phyloP scores from a whole-genome alignment of 2,797 vertebrate species.

The Morelia viridis region DNA sequence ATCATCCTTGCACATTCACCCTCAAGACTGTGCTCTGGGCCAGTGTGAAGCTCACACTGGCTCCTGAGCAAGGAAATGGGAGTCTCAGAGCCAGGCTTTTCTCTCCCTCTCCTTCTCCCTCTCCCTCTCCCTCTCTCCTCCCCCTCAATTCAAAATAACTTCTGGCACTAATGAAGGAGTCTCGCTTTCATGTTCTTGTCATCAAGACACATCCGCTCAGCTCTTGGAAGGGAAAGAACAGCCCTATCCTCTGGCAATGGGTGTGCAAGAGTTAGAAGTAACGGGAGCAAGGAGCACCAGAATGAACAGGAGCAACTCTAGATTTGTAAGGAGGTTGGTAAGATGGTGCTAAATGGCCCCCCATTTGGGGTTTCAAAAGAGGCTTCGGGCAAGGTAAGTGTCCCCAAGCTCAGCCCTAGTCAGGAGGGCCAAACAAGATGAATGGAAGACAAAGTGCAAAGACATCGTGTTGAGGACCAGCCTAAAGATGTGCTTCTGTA shows the following conservation, averaged over 20 bases:
- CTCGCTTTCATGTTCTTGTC: not conserved
- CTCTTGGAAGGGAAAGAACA: conserved; percentile 14
- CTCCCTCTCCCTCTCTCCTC: not conserved
- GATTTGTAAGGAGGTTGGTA: not conserved
- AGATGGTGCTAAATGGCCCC: not conserved
- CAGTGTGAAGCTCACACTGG: not conserved
- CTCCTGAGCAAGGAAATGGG: not conserved
- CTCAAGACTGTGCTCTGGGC: not conserved
- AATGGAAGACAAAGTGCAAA: not conserved
- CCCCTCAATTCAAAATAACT: not conserved
- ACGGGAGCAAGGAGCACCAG: not conserved
- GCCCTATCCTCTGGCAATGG: not conserved
- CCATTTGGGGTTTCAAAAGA: no score
- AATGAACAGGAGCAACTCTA: not conserved
- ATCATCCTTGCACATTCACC: no score
- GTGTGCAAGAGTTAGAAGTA: not conserved
- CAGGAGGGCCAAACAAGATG: not conserved
- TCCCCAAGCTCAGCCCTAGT: not conserved
- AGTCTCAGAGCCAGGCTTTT: not conserved
- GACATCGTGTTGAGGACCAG: not conserved
- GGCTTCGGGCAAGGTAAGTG: not conserved
- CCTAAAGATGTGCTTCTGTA: not conserved
- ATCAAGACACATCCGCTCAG: not conserved
- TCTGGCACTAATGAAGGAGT: not conserved
- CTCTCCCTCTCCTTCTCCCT: not conserved